Conservation (phyloP, 2,888 invertebrate species). For the Chaitophorus viminalis region DNA sequence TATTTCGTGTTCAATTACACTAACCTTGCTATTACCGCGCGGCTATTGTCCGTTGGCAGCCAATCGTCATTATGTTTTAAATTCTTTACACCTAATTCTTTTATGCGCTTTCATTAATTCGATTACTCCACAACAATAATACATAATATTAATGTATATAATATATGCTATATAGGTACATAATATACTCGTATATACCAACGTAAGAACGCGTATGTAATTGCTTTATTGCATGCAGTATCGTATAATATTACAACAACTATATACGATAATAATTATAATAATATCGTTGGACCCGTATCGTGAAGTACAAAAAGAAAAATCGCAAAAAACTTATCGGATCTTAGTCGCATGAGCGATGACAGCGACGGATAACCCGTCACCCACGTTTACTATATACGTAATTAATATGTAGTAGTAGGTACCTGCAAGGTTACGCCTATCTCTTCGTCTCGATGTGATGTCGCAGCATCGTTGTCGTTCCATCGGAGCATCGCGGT, state of each 20-base stretch:
- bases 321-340: too few relatives aligned
- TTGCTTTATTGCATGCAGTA: background rate
- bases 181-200: too few relatives aligned
- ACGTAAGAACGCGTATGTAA: background rate
- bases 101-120: background rate
- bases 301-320: too few relatives aligned
- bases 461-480: too few relatives aligned
- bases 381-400: too few relatives aligned
- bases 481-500: too few relatives aligned
- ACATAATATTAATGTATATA: background rate
- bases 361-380: too few relatives aligned
- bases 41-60: background rate
- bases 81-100: background rate
- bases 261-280: background rate
- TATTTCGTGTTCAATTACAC: background rate
- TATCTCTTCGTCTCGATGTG: background rate
- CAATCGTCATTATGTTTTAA: background rate
- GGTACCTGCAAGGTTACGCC: too few relatives aligned
- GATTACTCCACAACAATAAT: background rate
- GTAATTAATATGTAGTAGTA: too few relatives aligned
- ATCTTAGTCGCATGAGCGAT: too few relatives aligned
- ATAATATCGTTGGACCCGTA: background rate
- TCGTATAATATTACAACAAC: too few relatives aligned
- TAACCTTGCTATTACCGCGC: background rate
- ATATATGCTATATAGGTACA: background rate